Conservation (phyloP, 2,113 vertebrate genomes). For the Nycticebus coucang region DNA sequence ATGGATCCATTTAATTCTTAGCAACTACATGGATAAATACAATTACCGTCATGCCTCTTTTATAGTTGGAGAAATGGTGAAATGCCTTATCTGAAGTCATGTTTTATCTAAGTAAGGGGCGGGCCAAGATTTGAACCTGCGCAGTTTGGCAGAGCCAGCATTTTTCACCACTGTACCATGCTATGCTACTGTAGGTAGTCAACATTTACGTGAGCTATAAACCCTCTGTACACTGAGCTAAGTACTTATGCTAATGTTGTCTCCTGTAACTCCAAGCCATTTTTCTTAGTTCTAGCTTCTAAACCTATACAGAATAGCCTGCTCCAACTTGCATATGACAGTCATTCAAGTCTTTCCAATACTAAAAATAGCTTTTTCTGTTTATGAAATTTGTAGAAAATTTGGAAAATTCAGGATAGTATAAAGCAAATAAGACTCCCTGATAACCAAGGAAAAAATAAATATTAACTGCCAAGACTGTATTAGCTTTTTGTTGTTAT, state of each 20-base stretch:
- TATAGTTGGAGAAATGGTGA: background rate
- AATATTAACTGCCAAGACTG: background rate
- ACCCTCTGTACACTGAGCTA: background rate
- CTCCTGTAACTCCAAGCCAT: background rate
- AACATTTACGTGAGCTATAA: background rate
- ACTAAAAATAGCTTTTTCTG: constrained; percentile 27
- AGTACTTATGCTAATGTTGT: background rate
- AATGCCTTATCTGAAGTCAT: background rate
- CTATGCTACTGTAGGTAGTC: background rate
- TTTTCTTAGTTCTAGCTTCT: background rate
- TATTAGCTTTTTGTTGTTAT: background rate
- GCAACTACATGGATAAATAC: background rate
- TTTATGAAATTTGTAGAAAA: constrained; percentile 52
- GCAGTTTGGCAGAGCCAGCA: background rate
- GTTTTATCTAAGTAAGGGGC: background rate
- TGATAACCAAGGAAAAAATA: constrained; percentile 39
- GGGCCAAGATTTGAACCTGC: background rate
- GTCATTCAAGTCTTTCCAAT: constrained; percentile 48
- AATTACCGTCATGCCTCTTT: background rate
- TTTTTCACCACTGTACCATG: background rate
- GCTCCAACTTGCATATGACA: background rate
- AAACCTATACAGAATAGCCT: background rate
- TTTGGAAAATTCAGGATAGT: constrained; percentile 30
- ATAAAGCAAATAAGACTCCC: constrained; percentile 31
- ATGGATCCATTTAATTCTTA: background rate